Base-by-base conservation (phyloP, 2,888 invertebrate genomes). In the Chymomyza amoena region DNA sequence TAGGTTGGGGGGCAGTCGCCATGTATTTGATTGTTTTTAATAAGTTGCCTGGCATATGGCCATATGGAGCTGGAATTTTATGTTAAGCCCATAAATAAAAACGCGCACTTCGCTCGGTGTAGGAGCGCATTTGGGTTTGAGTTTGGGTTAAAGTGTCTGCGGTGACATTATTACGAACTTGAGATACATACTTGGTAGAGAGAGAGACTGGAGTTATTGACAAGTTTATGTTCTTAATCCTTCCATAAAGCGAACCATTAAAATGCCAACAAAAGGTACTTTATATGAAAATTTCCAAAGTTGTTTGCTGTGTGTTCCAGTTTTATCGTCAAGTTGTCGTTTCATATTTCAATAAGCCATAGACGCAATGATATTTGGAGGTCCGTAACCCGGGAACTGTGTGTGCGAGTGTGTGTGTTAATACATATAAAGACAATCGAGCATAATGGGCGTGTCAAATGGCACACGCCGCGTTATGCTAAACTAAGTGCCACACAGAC, bases 171-270 rank as follows among this genome's bases (percentile, higher is more conserved):
- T 84, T 81, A 87, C 78, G 75, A 75, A 66, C 68, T 80, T 13
- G 18, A 74, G 72, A 79, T 79, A 25, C 32, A 57, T 61, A 16
- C 51, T 51, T 50, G 62, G 66, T 62, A 63, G 16, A 45, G 56
- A 54, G 54, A 71, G 77, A 76, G 72, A 72, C 76, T 87, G 84
- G 86, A 83, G 88, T 83, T 89, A 90, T 88, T 90, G 89, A 89
- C 89, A 90, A 84, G 80, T 90, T 90, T 88, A 90, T 88, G 90
- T 79, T 79, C 84, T 85, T 90, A 90, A 90, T 90, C 89, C 89
- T 89, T 89, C 87, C 84, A 90, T 89, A 82, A 89, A 80, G 84
- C 78, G 84, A 78, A 73, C 89, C 87, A 87, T 90, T 90, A 87
- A 90, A 89, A 89, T 89, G 79, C 84, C 88, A 79, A 79, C 81